phyloP scores from a whole-genome alignment of 2,113 vertebrate species.

The Poicephalus gulielmi region DNA sequence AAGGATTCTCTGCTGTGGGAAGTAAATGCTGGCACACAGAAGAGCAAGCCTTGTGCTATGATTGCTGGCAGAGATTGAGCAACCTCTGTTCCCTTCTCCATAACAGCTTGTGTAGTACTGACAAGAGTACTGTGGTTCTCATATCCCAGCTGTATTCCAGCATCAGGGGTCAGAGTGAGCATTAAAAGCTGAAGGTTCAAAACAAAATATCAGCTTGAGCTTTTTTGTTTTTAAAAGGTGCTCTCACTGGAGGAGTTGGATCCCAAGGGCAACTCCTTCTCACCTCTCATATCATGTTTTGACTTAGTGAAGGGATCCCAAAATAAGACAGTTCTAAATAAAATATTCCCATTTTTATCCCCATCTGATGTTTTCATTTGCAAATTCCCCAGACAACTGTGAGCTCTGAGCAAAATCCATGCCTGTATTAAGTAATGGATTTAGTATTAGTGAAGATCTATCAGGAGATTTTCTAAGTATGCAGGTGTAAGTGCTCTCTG shows the following conservation, averaged over 20 bases:
- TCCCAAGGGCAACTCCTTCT: background rate
- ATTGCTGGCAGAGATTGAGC: slow-evolving; percentile 8
- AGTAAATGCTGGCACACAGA: background rate
- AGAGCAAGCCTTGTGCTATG: background rate
- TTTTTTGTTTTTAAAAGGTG: background rate
- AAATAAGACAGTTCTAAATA: background rate
- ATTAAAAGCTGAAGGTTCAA: background rate
- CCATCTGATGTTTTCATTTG: background rate
- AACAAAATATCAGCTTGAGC: background rate
- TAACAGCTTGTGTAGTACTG: slow-evolving; percentile 48
- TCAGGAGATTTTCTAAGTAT: background rate
- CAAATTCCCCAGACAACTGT: background rate
- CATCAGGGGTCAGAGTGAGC: background rate
- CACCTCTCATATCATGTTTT: fast-evolving
- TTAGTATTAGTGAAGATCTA: background rate
- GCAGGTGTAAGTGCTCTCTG: background rate
- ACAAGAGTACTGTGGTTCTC: slow-evolving; percentile 40
- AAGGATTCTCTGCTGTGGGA: background rate
- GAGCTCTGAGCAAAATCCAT: background rate
- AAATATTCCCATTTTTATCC: background rate
- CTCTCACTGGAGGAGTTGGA: background rate
- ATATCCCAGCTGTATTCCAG: slow-evolving; percentile 40
- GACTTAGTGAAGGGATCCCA: background rate
- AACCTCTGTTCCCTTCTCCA: background rate
- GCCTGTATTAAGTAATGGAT: background rate